Conservation (phyloP, 2,113 vertebrate species). For the Labeo catla region DNA sequence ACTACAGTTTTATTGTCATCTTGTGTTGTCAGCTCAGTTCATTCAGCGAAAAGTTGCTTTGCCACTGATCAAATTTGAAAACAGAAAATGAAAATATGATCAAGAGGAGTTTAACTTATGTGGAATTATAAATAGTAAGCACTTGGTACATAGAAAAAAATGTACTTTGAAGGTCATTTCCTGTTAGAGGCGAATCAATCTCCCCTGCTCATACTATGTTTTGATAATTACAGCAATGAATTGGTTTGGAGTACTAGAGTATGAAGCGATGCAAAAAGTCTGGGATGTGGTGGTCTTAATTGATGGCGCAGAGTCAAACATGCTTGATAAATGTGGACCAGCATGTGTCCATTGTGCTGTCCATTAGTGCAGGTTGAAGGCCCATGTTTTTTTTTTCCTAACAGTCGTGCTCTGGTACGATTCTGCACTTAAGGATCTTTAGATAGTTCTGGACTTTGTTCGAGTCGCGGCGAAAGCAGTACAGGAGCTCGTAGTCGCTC, state of each 20-base stretch:
- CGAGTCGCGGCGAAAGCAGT: conserved; percentile 84
- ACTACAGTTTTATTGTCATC: neutral
- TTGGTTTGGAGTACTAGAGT: neutral
- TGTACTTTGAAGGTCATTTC: neutral
- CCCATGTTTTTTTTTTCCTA: conserved; percentile 45
- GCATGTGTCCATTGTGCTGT: conserved; percentile 17
- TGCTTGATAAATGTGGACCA: conserved; percentile 10
- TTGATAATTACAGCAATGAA: neutral
- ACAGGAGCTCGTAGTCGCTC: conserved; percentile 81
- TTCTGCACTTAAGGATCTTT: conserved; percentile 84
- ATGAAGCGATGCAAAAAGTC: neutral
- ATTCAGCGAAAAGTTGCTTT: conserved; percentile 7
- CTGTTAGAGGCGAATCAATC: neutral
- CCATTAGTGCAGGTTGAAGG: conserved; percentile 1
- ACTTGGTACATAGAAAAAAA: neutral
- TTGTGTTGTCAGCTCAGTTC: conserved; percentile 12
- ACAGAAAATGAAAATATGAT: neutral
- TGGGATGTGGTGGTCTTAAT: neutral
- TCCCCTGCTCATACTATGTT: neutral
- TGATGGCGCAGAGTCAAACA: neutral
- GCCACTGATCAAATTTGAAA: neutral
- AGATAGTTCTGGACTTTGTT: conserved; percentile 87
- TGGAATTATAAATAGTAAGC: conserved; percentile 9
- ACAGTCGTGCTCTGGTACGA: conserved; percentile 75
- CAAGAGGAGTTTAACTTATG: neutral